Evolutionary conservation across 2,888 invertebrate species (phyloP), one percentile per base, ranked within the genome.

Genomic region (Orthosia gothica): DNA sequence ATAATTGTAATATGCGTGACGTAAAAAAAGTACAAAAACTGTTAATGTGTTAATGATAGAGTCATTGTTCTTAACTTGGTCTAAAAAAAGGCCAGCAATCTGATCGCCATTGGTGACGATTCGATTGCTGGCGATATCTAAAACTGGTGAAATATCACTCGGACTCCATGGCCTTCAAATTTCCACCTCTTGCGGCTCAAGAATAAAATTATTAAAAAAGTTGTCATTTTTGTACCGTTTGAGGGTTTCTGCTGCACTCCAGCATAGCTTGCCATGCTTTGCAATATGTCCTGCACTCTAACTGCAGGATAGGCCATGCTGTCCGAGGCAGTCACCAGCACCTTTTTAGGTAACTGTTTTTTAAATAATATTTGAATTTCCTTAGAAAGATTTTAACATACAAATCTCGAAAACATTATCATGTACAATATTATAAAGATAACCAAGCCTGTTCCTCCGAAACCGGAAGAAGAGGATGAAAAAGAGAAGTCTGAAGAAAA

Each of bases 391-490:
- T 1, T 9, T 7, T n/a, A 55, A 76, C 65, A 1, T 74, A 50
- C 26, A 20, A 12, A 20, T 20, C 12, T 45, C 40, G 0, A 76
- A 65, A 49, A 2, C 45, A 45, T 0, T 65, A 64, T 0, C 2
- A 74, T 74, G 74, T 76, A 49, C 18, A 76, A 57, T 49, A 40
- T 20, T 66, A 50, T 76, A 15, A 74, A 40, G 5, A 50, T 20
- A 20, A 5, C 20, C 9, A 45, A 50, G 3, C 15, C 40, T 15
- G 12, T 7, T 11, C 32, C 49, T 49, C 3, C 59, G 58, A 86
- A 87, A 18, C 61, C 91, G 47, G 93, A 94, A 32, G 40, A n/a
- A 45, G 94, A 94, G 18, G 94, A 94, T 13, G 47, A 40, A 23
- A 45, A 20, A 13, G 20, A 62, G 0, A 62, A 62, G 3, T 5